Evolutionary conservation across 2,888 invertebrate genomes (phyloP), one percentile per base, ranked within the genome.

Genomic region (Teleiodes luculella): DNA sequence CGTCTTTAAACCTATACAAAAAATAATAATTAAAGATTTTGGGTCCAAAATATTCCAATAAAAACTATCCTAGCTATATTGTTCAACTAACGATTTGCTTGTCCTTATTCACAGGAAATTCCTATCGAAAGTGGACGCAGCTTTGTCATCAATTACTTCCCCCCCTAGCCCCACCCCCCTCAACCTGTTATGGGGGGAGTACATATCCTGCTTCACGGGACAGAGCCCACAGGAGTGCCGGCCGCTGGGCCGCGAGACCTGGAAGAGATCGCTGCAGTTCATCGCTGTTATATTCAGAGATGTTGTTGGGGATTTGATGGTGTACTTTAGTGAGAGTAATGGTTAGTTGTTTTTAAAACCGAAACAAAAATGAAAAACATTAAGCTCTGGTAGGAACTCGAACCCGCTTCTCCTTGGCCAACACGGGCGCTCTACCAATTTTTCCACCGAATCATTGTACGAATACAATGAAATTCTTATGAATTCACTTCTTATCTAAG

Each of bases 261-360:
- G 81, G 74, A 75, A 71, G 52, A 63, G 77, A 54, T 69, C 80
- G 0, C 54, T 90, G 3, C 70, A 72, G 49, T 79, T 78, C 14
- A n/a, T 82, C 1, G 82, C 90, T 0, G 66, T 78, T 0, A 68
- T 78, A 2, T 61, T 82, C 0, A 71, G 74, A 20, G 77, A 79
- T 37, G 58, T 82, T 2, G 77, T 78, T 0, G 58, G 54, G 0
- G 87, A 88, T 60, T 60, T 90, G 10, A 53, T 74, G 13, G 79
- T 69, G 0, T 90, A 89, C 61, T 83, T 90, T 45, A 74, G 54
- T 8, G 89, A 90, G 57, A 66, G 76, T 31, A 81, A 82, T 66
- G 88, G 90, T 88, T 63, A 72, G 73, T 47, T 35, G 24, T 45
- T 54, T 20, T n/a, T 24, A n/a, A n/a, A n/a, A n/a, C n/a, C n/a